Conservation (phyloP, 1,140 invertebrate genomes). For the Bombus fervidus region DNA sequence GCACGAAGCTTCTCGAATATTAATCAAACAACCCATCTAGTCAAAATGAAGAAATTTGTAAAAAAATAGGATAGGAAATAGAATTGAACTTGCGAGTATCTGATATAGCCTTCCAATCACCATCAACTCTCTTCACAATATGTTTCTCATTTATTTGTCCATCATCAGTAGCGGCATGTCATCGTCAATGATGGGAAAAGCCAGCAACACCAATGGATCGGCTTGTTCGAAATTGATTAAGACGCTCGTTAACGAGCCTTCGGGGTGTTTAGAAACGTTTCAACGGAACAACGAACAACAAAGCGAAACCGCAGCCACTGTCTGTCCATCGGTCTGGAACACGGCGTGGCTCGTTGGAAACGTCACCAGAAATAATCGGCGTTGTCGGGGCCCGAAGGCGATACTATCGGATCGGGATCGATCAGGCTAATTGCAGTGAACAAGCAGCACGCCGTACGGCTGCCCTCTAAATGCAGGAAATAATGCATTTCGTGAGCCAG, state of each 20-base stretch:
- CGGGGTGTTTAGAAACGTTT: neutral
- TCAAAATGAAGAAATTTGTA: neutral
- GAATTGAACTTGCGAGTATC: neutral
- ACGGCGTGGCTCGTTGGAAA: conserved; percentile 24
- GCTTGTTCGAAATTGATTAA: conserved; percentile 30
- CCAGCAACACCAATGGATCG: neutral
- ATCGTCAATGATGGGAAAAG: neutral
- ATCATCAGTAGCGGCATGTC: neutral
- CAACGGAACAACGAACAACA: neutral
- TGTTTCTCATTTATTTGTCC: no score
- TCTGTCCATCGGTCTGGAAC: neutral
- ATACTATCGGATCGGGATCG: conserved; percentile 25
- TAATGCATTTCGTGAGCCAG: conserved; percentile 53
- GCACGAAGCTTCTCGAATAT: neutral
- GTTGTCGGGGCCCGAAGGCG: neutral
- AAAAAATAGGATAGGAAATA: neutral
- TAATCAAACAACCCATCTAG: neutral
- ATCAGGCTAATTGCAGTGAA: conserved; percentile 54
- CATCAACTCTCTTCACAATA: no score
- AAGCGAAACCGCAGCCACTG: neutral
- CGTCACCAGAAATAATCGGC: conserved; percentile 51
- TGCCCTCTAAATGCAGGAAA: conserved; percentile 54
- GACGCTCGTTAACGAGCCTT: conserved; percentile 29
- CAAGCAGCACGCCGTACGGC: conserved; percentile 1
- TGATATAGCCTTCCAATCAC: no score